phyloP scores from a whole-genome alignment of 2,888 invertebrate genomes.

The Orchesella flavescens region DNA sequence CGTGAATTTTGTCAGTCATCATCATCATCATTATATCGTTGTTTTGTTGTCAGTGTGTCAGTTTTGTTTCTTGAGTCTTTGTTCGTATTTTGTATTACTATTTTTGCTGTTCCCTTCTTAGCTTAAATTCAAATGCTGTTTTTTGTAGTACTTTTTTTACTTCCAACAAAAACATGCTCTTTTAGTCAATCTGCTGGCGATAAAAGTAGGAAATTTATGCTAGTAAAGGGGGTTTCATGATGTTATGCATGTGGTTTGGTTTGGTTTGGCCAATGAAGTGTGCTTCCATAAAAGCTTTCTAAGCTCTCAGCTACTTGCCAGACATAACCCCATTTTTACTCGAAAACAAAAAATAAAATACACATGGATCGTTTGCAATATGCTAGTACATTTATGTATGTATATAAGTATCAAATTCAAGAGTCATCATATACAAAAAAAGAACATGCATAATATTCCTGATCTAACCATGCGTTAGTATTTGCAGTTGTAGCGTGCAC shows the following conservation, averaged over 20 bases:
- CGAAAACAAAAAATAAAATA: background rate
- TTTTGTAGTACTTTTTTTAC: no score
- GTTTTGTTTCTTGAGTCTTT: background rate
- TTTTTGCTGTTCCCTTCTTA: no score
- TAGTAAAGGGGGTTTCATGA: no score
- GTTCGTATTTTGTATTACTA: background rate
- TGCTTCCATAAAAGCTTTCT: constrained; percentile 12
- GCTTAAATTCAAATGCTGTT: no score
- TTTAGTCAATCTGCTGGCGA: no score
- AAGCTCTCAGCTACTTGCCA: background rate
- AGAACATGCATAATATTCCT: no score
- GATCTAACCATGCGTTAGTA: no score
- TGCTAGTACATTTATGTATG: background rate
- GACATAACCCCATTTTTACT: constrained; percentile 30
- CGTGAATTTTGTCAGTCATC: background rate
- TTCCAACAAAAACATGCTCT: no score
- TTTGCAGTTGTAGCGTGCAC: background rate
- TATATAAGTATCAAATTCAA: no score
- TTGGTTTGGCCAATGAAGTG: constrained; percentile 26
- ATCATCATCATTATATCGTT: no score
- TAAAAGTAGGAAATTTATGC: no score
- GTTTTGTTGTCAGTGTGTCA: background rate
- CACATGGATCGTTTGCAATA: background rate
- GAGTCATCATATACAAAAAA: no score
- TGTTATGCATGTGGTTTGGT: background rate